These are phyloP conservation scores for Bombus vancouverensis DNA, from an alignment of 1,140 invertebrate genomes.

Conservation along the genomic window DNA sequence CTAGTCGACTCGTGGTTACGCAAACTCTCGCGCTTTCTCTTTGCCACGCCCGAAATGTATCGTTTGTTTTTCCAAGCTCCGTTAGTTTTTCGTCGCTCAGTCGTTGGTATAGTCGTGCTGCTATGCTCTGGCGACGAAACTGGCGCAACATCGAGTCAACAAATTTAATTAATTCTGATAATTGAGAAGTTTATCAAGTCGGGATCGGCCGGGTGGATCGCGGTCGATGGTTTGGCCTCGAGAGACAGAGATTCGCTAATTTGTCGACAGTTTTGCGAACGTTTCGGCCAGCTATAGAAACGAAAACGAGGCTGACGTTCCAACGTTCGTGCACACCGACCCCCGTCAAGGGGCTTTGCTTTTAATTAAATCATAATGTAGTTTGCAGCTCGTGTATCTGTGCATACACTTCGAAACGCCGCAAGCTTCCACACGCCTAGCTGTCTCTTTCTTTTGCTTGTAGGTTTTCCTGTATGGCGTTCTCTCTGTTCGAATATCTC, in stretches of 20 bases:
- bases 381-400: constrained; percentile 23
- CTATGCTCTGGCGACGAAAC: neutral
- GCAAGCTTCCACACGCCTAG: neutral
- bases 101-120: no score
- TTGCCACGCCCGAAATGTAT: no score
- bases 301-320: constrained; percentile 48
- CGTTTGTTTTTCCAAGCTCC: no score
- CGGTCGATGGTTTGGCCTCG: neutral
- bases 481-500: neutral
- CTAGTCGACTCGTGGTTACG: fast-evolving
- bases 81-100: no score
- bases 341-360: constrained; percentile 45
- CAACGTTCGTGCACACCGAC: constrained; percentile 10
- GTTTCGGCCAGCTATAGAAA: constrained; percentile 31
- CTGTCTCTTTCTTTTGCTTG: neutral
- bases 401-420: neutral
- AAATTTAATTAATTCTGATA: constrained; percentile 69
- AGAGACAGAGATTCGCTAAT: constrained; percentile 49
- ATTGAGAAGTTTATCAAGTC: constrained; percentile 67
- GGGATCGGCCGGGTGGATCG: neutral
- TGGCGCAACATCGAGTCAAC: constrained; percentile 20
- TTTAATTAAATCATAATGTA: constrained; percentile 70
- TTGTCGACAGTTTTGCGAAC: constrained; percentile 60
- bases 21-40: no score
- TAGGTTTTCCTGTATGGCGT: neutral